phyloP scores from a whole-genome alignment of 2,113 vertebrate species.

The Diadophis punctatus region DNA sequence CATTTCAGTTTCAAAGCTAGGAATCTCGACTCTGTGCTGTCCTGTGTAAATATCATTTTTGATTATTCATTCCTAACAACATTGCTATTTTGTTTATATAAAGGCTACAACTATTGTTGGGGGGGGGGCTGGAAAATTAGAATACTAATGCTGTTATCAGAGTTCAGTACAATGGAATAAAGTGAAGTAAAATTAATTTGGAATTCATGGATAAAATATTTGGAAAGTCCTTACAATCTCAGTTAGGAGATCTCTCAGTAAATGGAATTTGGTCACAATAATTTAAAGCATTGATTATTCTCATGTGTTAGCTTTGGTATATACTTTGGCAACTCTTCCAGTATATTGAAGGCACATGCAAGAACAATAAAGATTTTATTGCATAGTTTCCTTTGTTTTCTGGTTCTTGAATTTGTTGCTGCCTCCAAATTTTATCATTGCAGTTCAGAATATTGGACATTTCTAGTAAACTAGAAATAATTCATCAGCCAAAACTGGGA shows the following conservation, averaged over 20 bases:
- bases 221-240: background rate
- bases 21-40: background rate
- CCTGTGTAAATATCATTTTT: background rate
- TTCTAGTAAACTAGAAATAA: background rate
- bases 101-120: background rate
- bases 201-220: background rate
- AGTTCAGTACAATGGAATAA: background rate
- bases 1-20: background rate
- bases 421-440: background rate
- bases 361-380: slow-evolving; percentile 12
- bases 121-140: no score
- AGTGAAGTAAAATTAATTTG: background rate
- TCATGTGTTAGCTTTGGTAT: slow-evolving; percentile 9
- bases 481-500: slow-evolving; percentile 20
- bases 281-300: background rate
- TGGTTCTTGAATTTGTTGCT: background rate
- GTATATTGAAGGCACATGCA: slow-evolving; percentile 1
- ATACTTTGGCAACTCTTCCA: slow-evolving; percentile 11
- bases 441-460: background rate
- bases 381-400: slow-evolving; percentile 1
- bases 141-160: background rate
- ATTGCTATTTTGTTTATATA: background rate
- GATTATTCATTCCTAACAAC: background rate
- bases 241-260: background rate
- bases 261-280: background rate